phyloP scores from a whole-genome alignment of 2,888 invertebrate species.

The Hermodice carunculata region DNA sequence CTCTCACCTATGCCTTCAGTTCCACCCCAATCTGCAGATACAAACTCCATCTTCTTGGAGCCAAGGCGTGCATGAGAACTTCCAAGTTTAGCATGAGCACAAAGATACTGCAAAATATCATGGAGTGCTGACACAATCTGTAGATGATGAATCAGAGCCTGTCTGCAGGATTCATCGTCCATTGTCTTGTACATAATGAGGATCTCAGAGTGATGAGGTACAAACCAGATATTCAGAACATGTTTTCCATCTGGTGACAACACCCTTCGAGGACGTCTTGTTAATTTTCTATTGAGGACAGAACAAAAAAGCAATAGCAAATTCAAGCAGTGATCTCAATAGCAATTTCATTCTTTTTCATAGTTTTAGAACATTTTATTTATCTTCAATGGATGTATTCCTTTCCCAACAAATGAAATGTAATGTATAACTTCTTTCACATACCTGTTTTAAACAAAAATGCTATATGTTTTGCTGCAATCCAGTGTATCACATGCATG shows the following conservation, averaged over 20 bases:
- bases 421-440: too few species aligned
- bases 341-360: too few species aligned
- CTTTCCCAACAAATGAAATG: too few species aligned
- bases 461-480: too few species aligned
- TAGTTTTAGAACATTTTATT: too few species aligned
- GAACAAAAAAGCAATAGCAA: too few species aligned
- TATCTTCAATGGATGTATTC: too few species aligned
- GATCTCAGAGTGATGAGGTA: conserved; percentile 66
- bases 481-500: too few species aligned
- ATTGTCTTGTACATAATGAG: conserved; percentile 63
- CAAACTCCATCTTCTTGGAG: conserved; percentile 57
- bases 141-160: conserved; percentile 54
- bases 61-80: conserved; percentile 58
- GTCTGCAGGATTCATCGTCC: conserved; percentile 53
- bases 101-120: conserved; percentile 67
- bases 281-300: conserved; percentile 56
- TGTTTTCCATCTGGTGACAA: conserved; percentile 60
- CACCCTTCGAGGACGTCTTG: conserved; percentile 60
- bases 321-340: too few species aligned
- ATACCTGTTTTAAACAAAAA: too few species aligned
- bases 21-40: conserved; percentile 68
- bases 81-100: conserved; percentile 64
- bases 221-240: conserved; percentile 68
- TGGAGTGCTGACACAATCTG: conserved; percentile 62
- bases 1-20: conserved; percentile 64